Evolutionary conservation across 2,888 invertebrate genomes (phyloP).

Genomic region (Philereme vetulata): DNA sequence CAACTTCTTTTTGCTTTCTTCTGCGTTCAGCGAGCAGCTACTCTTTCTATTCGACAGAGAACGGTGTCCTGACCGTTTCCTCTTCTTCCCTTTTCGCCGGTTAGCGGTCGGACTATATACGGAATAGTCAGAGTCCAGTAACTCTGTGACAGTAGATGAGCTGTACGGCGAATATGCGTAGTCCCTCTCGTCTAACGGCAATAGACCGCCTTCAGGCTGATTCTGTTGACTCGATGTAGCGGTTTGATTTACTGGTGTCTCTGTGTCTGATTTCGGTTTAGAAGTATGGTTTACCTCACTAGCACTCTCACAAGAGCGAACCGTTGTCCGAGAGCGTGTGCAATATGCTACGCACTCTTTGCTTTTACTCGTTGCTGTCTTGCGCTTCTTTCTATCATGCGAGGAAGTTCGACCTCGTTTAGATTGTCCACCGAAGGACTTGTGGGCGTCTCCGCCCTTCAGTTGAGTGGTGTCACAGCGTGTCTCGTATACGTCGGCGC

Average conservation of each 20-base stretch:
- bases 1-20: slow-evolving; percentile 73
- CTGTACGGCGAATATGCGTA: slow-evolving; percentile 80
- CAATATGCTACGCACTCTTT: slow-evolving; percentile 76
- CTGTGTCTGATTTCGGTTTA: slow-evolving; percentile 54
- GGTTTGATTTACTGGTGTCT: slow-evolving; percentile 53
- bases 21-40: slow-evolving; percentile 63
- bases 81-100: slow-evolving; percentile 75
- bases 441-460: slow-evolving; percentile 67
- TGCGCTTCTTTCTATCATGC: slow-evolving; percentile 75
- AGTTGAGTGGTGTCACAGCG: slow-evolving; percentile 69
- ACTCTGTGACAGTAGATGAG: slow-evolving; percentile 77
- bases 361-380: slow-evolving; percentile 57
- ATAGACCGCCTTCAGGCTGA: slow-evolving; percentile 71
- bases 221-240: slow-evolving; percentile 54
- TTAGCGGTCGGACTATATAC: slow-evolving; percentile 76
- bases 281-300: slow-evolving; percentile 63
- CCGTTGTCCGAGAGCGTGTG: slow-evolving; percentile 79
- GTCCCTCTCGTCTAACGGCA: slow-evolving; percentile 79
- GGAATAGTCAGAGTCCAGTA: slow-evolving; percentile 78
- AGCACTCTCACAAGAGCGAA: slow-evolving; percentile 72
- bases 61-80: slow-evolving; percentile 73
- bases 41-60: slow-evolving; percentile 71
- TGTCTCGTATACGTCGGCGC: slow-evolving; percentile 80
- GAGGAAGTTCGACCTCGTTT: slow-evolving; percentile 71
- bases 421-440: slow-evolving; percentile 52